phyloP scores from a whole-genome alignment of 2,888 invertebrate genomes.

The Caenorhabditis sp. region DNA sequence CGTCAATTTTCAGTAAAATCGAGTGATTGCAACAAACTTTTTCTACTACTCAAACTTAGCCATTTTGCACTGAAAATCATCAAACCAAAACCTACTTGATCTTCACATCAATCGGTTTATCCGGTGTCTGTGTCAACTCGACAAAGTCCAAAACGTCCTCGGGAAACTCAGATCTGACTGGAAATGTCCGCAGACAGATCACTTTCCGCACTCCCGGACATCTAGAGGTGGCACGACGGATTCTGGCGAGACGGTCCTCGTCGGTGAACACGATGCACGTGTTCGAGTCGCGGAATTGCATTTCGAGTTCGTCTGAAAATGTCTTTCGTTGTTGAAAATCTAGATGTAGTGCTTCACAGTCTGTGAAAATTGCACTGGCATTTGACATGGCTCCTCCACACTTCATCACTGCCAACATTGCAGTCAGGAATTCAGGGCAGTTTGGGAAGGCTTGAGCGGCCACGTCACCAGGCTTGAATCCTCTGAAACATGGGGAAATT shows the following conservation, averaged over 20 bases:
- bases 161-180: slow-evolving; percentile 60
- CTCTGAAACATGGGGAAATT: slow-evolving; percentile 48
- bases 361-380: slow-evolving; percentile 78
- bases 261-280: slow-evolving; percentile 69
- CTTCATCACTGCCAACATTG: slow-evolving; percentile 69
- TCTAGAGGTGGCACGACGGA: slow-evolving; percentile 65
- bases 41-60: too few relatives aligned
- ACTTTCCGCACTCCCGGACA: slow-evolving; percentile 62
- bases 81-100: not conserved
- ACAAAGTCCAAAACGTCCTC: slow-evolving; percentile 62
- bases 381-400: slow-evolving; percentile 78
- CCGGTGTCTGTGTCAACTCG: slow-evolving; percentile 52
- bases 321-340: not conserved
- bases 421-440: slow-evolving; percentile 69
- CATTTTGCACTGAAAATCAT: too few relatives aligned
- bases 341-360: slow-evolving; percentile 62
- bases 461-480: slow-evolving; percentile 65
- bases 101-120: slow-evolving; percentile 46
- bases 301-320: slow-evolving; percentile 70
- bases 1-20: too few relatives aligned
- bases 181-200: slow-evolving; percentile 64
- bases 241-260: slow-evolving; percentile 66
- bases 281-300: slow-evolving; percentile 71
- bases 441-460: slow-evolving; percentile 69
- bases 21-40: too few relatives aligned